phyloP scores from a whole-genome alignment of 2,888 invertebrate genomes.

The Malacosoma neustria region DNA sequence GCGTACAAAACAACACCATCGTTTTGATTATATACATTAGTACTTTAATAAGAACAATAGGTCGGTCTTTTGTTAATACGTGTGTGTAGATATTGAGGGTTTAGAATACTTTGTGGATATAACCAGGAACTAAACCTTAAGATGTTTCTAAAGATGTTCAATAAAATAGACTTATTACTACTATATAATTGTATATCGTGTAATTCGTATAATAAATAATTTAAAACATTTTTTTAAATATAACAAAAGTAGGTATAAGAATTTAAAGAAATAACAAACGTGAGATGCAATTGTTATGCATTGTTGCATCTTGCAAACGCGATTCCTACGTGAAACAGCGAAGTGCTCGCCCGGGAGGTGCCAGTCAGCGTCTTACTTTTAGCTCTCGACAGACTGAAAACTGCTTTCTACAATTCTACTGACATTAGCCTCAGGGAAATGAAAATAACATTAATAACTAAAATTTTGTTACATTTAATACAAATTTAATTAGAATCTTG shows the following conservation, averaged over 20 bases:
- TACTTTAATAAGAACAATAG: too few relatives aligned
- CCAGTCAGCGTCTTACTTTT: constrained; percentile 66
- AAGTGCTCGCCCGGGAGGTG: constrained; percentile 56
- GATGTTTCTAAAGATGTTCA: too few relatives aligned
- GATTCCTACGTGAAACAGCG: constrained; percentile 52
- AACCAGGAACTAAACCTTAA: too few relatives aligned
- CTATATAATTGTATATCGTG: too few relatives aligned
- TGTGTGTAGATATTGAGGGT: too few relatives aligned
- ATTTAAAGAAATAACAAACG: constrained; percentile 36
- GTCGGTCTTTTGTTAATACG: too few relatives aligned
- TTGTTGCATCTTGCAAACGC: constrained; percentile 67
- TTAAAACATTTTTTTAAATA: constrained; percentile 1
- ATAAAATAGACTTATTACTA: too few relatives aligned
- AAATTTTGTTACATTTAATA: too few relatives aligned
- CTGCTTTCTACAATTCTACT: constrained; percentile 18
- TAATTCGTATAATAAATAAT: not conserved
- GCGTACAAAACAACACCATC: too few relatives aligned
- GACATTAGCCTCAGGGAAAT: constrained; percentile 16
- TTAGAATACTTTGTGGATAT: too few relatives aligned
- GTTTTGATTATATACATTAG: too few relatives aligned
- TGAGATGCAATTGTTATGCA: constrained; percentile 67
- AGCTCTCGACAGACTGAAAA: constrained; percentile 36
- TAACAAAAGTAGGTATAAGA: constrained; percentile 10
- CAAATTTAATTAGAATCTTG: too few relatives aligned
- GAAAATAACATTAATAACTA: constrained; percentile 1